These are phyloP conservation scores for Apodemia duryi DNA, from an alignment of 2,888 invertebrate genomes.

Conservation along the genomic window DNA sequence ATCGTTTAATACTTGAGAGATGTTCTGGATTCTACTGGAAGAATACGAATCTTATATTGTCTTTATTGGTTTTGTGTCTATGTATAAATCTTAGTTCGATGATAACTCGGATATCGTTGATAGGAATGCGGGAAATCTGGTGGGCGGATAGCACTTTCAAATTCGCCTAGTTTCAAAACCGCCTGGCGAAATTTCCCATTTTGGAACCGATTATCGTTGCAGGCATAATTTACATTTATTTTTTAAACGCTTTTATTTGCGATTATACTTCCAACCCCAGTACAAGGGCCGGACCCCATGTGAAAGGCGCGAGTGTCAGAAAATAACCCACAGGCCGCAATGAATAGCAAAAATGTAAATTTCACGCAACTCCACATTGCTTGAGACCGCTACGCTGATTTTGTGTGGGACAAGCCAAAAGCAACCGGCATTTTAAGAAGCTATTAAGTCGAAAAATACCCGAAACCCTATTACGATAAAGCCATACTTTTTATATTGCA, in stretches of 20 bases:
- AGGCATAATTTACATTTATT: not conserved
- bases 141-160: too few relatives aligned
- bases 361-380: conserved; percentile 61
- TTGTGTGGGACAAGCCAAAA: conserved; percentile 28
- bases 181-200: too few relatives aligned
- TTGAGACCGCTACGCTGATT: conserved; percentile 36
- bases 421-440: conserved; percentile 16
- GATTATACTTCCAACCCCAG: conserved; percentile 33
- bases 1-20: too few relatives aligned
- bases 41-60: too few relatives aligned
- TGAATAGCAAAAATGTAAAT: conserved; percentile 77
- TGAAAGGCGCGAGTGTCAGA: conserved; percentile 58
- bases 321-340: conserved; percentile 65
- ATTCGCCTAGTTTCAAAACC: too few relatives aligned
- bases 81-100: too few relatives aligned
- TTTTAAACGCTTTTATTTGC: conserved; percentile 31
- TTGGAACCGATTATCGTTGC: too few relatives aligned
- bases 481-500: too few relatives aligned
- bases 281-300: conserved; percentile 50
- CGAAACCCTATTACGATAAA: not conserved
- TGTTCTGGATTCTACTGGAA: too few relatives aligned
- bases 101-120: too few relatives aligned
- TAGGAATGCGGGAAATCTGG: too few relatives aligned
- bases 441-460: not conserved
- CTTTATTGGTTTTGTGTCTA: too few relatives aligned